Conservation (phyloP, 2,113 vertebrate species). For the Hippocampus mohnikei region DNA sequence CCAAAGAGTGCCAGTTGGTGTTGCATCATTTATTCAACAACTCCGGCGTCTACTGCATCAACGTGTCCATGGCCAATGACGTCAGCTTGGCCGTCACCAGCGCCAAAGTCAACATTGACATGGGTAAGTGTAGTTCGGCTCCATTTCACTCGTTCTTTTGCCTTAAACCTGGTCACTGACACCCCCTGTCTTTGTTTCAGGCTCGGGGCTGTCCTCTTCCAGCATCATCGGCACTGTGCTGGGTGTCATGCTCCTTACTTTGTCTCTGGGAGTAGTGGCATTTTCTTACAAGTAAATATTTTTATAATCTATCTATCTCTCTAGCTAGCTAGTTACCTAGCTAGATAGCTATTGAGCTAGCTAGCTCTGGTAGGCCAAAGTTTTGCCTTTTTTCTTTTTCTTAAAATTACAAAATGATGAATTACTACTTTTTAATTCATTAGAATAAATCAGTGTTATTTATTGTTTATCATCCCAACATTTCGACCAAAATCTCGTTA, state of each 20-base stretch:
- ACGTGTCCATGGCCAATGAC: constrained; percentile 85
- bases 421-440: neutral
- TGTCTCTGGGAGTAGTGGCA: constrained; percentile 66
- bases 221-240: constrained; percentile 63
- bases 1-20: constrained; percentile 80
- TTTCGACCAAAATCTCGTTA: neutral
- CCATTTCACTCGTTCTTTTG: neutral
- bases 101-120: constrained; percentile 77
- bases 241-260: constrained; percentile 66
- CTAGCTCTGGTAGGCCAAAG: no score
- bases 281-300: constrained; percentile 77
- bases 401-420: no score
- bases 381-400: no score
- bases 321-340: neutral
- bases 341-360: no score
- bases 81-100: constrained; percentile 81
- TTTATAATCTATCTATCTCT: neutral
- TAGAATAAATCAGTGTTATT: neutral
- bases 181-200: constrained; percentile 42
- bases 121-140: constrained; percentile 43
- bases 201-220: constrained; percentile 48
- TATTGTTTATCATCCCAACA: neutral
- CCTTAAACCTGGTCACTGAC: neutral
- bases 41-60: constrained; percentile 87
- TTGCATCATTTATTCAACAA: constrained; percentile 81